phyloP scores from a whole-genome alignment of 1,140 invertebrate species.

The Pinna nobilis region DNA sequence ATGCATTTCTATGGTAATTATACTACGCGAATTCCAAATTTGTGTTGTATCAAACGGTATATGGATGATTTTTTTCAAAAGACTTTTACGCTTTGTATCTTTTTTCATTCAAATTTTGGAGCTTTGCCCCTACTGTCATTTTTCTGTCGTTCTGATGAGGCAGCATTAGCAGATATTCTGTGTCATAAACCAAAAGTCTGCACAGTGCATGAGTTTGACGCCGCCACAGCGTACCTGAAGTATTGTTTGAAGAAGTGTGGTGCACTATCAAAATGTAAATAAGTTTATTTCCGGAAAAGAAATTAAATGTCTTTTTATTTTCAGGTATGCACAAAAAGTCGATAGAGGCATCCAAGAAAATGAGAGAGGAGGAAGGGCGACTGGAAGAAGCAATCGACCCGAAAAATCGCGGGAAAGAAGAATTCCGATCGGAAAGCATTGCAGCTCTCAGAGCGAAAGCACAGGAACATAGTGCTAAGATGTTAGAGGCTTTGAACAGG shows the following conservation, averaged over 20 bases:
- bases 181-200: too few species aligned
- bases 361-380: slow-evolving; percentile 79
- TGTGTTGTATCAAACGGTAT: too few species aligned
- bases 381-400: slow-evolving; percentile 43
- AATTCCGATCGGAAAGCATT: slow-evolving; percentile 81
- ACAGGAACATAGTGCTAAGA: slow-evolving; percentile 89
- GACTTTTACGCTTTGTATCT: too few species aligned
- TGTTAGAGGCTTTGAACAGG: slow-evolving; percentile 37
- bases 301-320: slow-evolving; percentile 15
- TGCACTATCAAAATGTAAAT: neutral
- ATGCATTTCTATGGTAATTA: too few species aligned
- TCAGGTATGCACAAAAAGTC: slow-evolving; percentile 99
- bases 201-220: too few species aligned
- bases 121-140: too few species aligned
- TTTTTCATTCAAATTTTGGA: too few species aligned
- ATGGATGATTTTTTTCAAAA: too few species aligned
- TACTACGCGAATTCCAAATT: too few species aligned
- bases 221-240: too few species aligned
- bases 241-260: neutral
- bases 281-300: neutral
- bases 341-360: slow-evolving; percentile 94
- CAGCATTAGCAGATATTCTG: too few species aligned
- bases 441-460: slow-evolving; percentile 94
- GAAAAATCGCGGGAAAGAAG: slow-evolving; percentile 44
- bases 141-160: too few species aligned